Evolutionary conservation across 1,140 invertebrate genomes (phyloP).

Genomic region (Plutomurus gul): DNA sequence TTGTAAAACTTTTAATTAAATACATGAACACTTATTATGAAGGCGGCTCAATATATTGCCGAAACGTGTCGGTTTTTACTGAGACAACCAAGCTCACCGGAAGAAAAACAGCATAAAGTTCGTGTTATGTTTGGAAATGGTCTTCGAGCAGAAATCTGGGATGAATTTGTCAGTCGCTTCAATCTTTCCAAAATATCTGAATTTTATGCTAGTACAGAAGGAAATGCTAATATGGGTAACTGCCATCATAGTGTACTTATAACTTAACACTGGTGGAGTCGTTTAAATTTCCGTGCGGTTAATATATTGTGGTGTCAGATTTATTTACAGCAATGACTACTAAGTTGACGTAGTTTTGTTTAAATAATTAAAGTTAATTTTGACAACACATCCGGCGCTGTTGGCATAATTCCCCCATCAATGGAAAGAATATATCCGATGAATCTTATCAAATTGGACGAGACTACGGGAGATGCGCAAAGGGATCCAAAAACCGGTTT

Average conservation of each 20-base stretch:
- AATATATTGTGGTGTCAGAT: constrained; percentile 95
- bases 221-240: constrained; percentile 80
- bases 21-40: background rate
- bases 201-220: constrained; percentile 97
- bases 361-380: constrained; percentile 27
- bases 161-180: constrained; percentile 65
- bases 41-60: constrained; percentile 96
- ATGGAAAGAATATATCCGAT: constrained; percentile 80
- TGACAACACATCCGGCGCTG: constrained; percentile 87
- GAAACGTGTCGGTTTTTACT: constrained; percentile 97
- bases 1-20: background rate
- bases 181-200: constrained; percentile 68
- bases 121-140: constrained; percentile 69
- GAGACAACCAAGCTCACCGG: constrained; percentile 71
- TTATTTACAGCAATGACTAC: no score
- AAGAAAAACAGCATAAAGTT: constrained; percentile 64
- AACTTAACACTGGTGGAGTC: no score
- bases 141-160: constrained; percentile 68
- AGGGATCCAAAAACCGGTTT: constrained; percentile 71
- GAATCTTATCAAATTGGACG: constrained; percentile 85
- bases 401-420: constrained; percentile 87
- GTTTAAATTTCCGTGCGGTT: constrained; percentile 79
- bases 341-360: background rate
- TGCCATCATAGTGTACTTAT: constrained; percentile 85
- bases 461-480: constrained; percentile 78